Percentiles rank a stretch among this genome's conserved stretches.
Conservation (phyloP, 2,888 invertebrate species). For the Mythimna pallens region DNA sequence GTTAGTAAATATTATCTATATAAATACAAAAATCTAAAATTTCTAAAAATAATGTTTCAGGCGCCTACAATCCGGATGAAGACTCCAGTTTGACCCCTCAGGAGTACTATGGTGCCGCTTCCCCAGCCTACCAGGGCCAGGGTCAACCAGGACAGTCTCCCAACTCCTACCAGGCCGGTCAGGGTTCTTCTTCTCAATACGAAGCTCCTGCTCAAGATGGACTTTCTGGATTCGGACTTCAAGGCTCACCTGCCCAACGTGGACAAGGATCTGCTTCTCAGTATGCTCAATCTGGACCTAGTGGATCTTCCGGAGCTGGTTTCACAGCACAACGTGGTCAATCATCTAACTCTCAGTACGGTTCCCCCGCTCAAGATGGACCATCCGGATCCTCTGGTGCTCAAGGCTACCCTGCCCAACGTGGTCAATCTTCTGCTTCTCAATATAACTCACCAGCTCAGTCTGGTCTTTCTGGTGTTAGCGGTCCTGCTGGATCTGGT, state of each 20-base stretch:
- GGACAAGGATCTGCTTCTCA: slow-evolving; percentile 34
- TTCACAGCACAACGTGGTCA: slow-evolving; percentile 29
- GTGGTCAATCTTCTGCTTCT: slow-evolving; percentile 22
- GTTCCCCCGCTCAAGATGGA: slow-evolving; percentile 41
- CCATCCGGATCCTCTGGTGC: slow-evolving; percentile 28
- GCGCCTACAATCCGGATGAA: slow-evolving; percentile 85
- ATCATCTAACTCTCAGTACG: slow-evolving; percentile 22
- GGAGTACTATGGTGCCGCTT: slow-evolving; percentile 64
- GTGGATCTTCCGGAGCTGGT: slow-evolving; percentile 33
- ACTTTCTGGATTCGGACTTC: background rate
- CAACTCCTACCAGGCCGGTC: slow-evolving; percentile 14
- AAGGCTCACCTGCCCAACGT: slow-evolving; percentile 11
- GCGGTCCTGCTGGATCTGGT: slow-evolving; percentile 26
- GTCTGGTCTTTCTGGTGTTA: slow-evolving; percentile 43
- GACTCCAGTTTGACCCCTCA: slow-evolving; percentile 68
- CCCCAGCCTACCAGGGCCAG: slow-evolving; percentile 54
- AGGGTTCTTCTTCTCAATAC: slow-evolving; percentile 39
- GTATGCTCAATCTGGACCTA: slow-evolving; percentile 24
- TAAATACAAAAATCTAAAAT: too few relatives aligned
- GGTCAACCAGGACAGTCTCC: slow-evolving; percentile 43
- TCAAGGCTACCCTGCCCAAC: slow-evolving; percentile 15
- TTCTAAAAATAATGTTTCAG: slow-evolving; percentile 68
- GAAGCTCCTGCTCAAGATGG: slow-evolving; percentile 28
- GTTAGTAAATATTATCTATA: background rate
- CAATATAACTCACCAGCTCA: slow-evolving; percentile 45